Base-by-base conservation (phyloP, 1,140 invertebrate genomes). In the Listronotus oregonensis region DNA sequence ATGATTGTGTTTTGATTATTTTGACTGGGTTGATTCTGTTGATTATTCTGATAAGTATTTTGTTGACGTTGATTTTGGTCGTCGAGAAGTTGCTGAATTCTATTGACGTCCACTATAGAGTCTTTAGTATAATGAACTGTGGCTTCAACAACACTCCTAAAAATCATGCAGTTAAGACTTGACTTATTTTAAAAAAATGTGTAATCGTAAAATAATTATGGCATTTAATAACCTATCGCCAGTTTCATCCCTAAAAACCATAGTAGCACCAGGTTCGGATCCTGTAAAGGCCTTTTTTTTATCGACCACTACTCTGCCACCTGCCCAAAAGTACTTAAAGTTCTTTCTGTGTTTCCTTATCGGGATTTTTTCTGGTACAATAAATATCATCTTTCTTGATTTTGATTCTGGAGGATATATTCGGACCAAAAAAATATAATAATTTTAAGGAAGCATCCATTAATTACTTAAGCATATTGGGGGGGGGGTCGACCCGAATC, bases 71-170 rank as follows among this genome's bases (percentile, higher is more conserved):
- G 44, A 39, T 66, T 49, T 55, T 73, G 55, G 37, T 63, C 49
- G 51, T 74, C 61, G 4, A 77, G 59, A 5, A 77, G 64, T 61
- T 72, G 51, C 58, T 88, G 84, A 59, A 90, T 84, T 71, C 86
- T 83, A 39, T 86, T 85, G 12, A 90, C 82, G 70, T 90, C 87
- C 6, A 90, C 85, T 34, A 89, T 82, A 0, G 85, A 82, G 54
- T 85, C 85, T 58, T 87, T 86, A 84, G 69, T 87, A 49, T 73
- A 88, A 0, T 87, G 83, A 1, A 93, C 86, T 4, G 87, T 86
- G 6, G 91, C 90, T 6, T 87, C 86, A 0, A 93, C 89, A 43
- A 91, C 85, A 76, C 90, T 92, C 72, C 90, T 91, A 69, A 8
- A 21, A 83, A 81, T 49, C 21, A 9, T 42, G 42, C 9, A 32